phyloP scores from a whole-genome alignment of 1,140 invertebrate genomes.

The Heliconius hewitsoni region DNA sequence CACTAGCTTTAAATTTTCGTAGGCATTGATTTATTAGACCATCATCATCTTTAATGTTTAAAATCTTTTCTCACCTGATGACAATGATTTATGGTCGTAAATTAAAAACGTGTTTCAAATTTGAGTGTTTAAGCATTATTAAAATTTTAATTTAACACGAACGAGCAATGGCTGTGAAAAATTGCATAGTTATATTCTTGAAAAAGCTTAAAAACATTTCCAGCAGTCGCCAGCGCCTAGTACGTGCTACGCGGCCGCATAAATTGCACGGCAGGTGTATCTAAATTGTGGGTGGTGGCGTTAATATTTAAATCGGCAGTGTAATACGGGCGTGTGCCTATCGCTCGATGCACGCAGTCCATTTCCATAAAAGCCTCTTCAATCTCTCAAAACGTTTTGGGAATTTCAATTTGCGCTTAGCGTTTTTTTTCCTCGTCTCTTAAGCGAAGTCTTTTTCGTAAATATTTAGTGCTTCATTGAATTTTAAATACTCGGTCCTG shows the following conservation, averaged over 20 bases:
- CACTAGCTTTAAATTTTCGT: neutral
- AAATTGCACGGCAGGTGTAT: constrained; percentile 68
- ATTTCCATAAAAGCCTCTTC: constrained; percentile 81
- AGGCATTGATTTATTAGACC: neutral
- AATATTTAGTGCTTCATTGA: constrained; percentile 51
- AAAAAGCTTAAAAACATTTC: neutral
- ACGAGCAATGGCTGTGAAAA: constrained; percentile 3
- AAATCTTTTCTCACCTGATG: neutral
- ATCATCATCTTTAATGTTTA: neutral
- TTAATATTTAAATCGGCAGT: constrained; percentile 76
- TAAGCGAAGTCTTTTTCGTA: constrained; percentile 47
- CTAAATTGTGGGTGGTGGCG: constrained; percentile 65
- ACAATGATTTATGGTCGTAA: neutral
- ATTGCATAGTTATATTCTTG: constrained; percentile 19
- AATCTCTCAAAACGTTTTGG: constrained; percentile 77
- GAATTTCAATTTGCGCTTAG: constrained; percentile 78
- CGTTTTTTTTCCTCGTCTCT: constrained; percentile 46
- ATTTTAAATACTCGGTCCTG: constrained; percentile 35
- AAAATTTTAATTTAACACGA: constrained; percentile 18
- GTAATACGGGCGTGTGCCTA: constrained; percentile 65
- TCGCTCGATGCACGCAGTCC: constrained; percentile 72
- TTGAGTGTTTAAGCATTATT: neutral
- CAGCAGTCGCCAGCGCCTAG: constrained; percentile 15
- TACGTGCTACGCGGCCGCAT: constrained; percentile 49
- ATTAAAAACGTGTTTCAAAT: neutral